A percentile compares a stretch with the other conserved stretches of the same genome.
phyloP scores from a whole-genome alignment of 2,888 invertebrate genomes.

The Tillus elongatus region DNA sequence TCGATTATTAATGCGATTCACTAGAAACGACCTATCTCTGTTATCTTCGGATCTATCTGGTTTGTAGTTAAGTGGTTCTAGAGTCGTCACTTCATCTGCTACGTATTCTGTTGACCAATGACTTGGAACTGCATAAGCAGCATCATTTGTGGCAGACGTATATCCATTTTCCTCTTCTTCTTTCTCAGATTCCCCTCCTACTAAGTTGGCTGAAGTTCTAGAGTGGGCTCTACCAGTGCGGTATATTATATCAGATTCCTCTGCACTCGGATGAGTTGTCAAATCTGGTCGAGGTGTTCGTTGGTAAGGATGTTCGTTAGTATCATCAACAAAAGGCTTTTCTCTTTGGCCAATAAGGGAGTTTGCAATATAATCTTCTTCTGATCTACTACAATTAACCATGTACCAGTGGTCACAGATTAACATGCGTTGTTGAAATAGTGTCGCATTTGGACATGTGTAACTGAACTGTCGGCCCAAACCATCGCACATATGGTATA shows the following conservation, averaged over 20 bases:
- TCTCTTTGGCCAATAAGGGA: conserved; percentile 62
- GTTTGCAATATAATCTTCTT: conserved; percentile 63
- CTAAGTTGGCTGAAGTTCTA: conserved; percentile 30
- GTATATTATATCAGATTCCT: conserved; percentile 25
- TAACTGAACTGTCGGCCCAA: conserved; percentile 69
- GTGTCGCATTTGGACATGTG: conserved; percentile 67
- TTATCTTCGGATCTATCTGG: too few species aligned
- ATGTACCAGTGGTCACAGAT: conserved; percentile 78
- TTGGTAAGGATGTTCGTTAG: conserved; percentile 53
- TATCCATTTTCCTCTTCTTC: conserved; percentile 41
- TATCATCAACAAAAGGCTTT: conserved; percentile 57
- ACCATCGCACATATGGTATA: conserved; percentile 75
- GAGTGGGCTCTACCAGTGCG: conserved; percentile 20
- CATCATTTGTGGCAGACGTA: conserved; percentile 37
- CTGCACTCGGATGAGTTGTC: conserved; percentile 45
- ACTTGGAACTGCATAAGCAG: conserved; percentile 46
- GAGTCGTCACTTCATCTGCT: conserved; percentile 18
- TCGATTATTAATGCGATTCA: too few species aligned
- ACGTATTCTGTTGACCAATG: conserved; percentile 47
- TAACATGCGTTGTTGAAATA: conserved; percentile 72
- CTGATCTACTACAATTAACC: conserved; percentile 68
- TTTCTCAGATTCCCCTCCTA: conserved; percentile 43
- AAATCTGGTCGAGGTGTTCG: conserved; percentile 63
- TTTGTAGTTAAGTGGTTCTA: conserved; percentile 10
- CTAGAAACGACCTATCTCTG: too few species aligned